Base-by-base conservation (phyloP, 1,140 invertebrate genomes). In the Meloidogyne floridensis region DNA sequence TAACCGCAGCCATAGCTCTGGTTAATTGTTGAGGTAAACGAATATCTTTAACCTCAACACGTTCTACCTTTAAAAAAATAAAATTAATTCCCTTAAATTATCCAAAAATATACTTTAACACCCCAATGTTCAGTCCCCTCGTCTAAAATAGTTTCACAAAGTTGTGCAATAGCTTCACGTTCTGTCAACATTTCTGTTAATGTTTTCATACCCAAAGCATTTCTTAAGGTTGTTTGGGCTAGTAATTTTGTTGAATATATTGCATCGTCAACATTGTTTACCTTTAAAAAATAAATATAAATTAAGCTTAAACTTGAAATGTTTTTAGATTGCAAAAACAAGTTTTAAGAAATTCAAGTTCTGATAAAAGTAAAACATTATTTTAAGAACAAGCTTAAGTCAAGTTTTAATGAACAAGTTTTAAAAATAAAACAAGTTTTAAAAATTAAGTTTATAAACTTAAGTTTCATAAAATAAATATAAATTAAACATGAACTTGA, bases 161-260 rank as follows among this genome's bases (percentile, higher is more conserved):
- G 84, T 74, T 89, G 88, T 18, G 88, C 88, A 75, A 92, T 92
- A 11, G 91, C 86, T 86, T 92, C 92, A 72, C 92, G 85, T 73
- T 92, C 92, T 7, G 91, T 91, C 32, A 92, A 86, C 86, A 92
- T 92, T 85, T 92, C 91, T 47, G 90, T 90, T 75, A 92, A 87
- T 81, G 92, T 92, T 82, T 92, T 92, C 79, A 91, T 92, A 80
- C 92, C 88, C 53, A 89, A 80, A 74, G 88, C 91, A 82, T 92
- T 92, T 70, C 92, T 83, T 9, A 92, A 87, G n/a, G 88, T 89
- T 11, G 91, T 92, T 81, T 91, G 91, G 3, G 91, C 91, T 43
- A 92, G 84, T 6, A 92, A 90, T 76, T 91, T 91, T 7, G 92
- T 92, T 18, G 91, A 91, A 80, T 91, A 90, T 84, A 91, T 91